Conservation (phyloP, 1,140 invertebrate species). For the Trissolcus basalis region DNA sequence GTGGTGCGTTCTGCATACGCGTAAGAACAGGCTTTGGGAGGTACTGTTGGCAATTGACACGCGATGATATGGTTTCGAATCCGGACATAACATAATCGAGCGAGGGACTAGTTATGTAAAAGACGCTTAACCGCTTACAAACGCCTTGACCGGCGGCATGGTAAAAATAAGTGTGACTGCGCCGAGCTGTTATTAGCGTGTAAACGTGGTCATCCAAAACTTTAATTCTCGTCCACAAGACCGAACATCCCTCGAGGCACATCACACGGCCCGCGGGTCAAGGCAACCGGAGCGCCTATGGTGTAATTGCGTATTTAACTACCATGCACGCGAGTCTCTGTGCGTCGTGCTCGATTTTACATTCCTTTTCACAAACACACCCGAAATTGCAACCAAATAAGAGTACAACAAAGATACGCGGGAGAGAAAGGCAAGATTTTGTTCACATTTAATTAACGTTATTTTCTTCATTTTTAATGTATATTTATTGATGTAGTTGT, state of each 20-base stretch:
- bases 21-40: conserved; percentile 22
- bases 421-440: conserved; percentile 1
- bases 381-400: conserved; percentile 22
- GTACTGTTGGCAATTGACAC: conserved; percentile 29
- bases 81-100: conserved; percentile 42
- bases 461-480: background rate
- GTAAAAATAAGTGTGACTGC: conserved; percentile 61
- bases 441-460: background rate
- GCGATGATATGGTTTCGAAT: conserved; percentile 26
- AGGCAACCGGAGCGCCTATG: conserved; percentile 62
- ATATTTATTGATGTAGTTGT: too few species aligned
- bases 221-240: conserved; percentile 61
- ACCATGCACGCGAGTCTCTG: conserved; percentile 41
- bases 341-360: conserved; percentile 31
- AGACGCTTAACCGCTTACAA: conserved; percentile 21
- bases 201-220: conserved; percentile 60
- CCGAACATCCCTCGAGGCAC: conserved; percentile 62
- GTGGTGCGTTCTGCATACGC: conserved; percentile 4
- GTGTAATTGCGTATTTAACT: conserved; percentile 52
- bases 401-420: conserved; percentile 12
- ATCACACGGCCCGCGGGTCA: conserved; percentile 67
- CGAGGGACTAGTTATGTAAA: conserved; percentile 48
- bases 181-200: conserved; percentile 56
- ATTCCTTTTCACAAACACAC: conserved; percentile 33
- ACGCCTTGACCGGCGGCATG: conserved; percentile 15